Percentiles rank a stretch among this genome's conserved stretches.
phyloP scores from a whole-genome alignment of 2,113 vertebrate genomes.

The Scolopax mira region DNA sequence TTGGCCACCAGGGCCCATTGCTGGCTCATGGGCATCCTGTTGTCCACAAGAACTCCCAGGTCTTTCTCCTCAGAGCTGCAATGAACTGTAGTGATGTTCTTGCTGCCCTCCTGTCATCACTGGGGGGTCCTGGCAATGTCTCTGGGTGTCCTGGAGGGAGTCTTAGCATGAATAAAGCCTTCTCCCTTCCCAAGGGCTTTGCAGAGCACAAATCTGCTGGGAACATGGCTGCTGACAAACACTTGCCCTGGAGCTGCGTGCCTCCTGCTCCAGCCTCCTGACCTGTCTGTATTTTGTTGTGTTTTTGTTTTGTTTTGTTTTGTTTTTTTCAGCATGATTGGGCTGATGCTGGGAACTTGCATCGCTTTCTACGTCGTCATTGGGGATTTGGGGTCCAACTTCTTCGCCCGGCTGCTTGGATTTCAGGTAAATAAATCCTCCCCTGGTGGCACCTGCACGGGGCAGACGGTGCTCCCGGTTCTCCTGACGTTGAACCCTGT shows the following conservation, averaged over 20 bases:
- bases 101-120: rapidly evolving
- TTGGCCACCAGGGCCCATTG: too few relatives aligned
- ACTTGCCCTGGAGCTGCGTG: neutral
- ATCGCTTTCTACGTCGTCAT: constrained; percentile 98
- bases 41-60: too few relatives aligned
- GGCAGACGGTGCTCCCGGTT: neutral
- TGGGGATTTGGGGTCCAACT: constrained; percentile 93
- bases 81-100: neutral
- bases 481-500: neutral
- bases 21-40: too few relatives aligned
- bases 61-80: too few relatives aligned
- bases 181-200: neutral
- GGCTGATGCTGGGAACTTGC: constrained; percentile 97
- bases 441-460: rapidly evolving
- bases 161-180: neutral
- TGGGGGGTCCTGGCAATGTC: neutral
- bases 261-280: neutral
- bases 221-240: neutral
- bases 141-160: neutral
- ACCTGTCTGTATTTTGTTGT: neutral
- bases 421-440: constrained; percentile 80
- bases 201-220: neutral
- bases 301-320: too few relatives aligned
- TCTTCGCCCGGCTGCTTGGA: constrained; percentile 90
- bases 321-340: constrained; percentile 85